These are phyloP conservation scores for Litocranius walleri DNA, from an alignment of 2,113 vertebrate species.

Conservation along the genomic window DNA sequence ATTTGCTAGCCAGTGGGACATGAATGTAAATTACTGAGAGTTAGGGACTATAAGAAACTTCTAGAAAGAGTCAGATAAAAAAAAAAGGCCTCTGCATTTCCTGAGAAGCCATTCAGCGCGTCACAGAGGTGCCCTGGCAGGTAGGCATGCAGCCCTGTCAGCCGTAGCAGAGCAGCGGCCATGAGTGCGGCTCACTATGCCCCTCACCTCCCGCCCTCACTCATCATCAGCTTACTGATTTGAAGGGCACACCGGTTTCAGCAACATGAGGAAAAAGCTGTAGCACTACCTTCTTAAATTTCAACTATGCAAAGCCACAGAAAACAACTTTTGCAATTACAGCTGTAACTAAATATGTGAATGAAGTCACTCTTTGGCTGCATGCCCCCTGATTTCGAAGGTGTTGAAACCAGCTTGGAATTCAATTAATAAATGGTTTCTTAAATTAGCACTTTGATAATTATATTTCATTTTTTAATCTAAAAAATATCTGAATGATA, in stretches of 20 bases:
- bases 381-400: background rate
- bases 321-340: background rate
- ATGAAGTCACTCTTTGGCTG: background rate
- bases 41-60: background rate
- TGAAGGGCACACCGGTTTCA: background rate
- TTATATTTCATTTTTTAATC: background rate
- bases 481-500: background rate
- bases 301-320: background rate
- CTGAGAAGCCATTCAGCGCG: background rate
- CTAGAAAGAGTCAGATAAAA: background rate
- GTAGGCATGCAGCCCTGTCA: too few relatives aligned
- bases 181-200: accelerated
- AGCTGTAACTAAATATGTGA: background rate
- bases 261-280: background rate
- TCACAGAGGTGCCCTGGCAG: background rate
- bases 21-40: background rate
- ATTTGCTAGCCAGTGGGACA: background rate
- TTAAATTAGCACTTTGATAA: conserved; percentile 15
- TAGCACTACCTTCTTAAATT: background rate
- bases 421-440: background rate
- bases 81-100: background rate
- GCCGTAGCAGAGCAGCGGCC: background rate
- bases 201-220: background rate
- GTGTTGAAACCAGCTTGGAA: background rate
- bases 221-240: background rate